Percentiles rank a stretch among this genome's conserved stretches.
These are phyloP conservation scores for Megathymus violae DNA, from an alignment of 1,140 invertebrate species.

Conservation along the genomic window DNA sequence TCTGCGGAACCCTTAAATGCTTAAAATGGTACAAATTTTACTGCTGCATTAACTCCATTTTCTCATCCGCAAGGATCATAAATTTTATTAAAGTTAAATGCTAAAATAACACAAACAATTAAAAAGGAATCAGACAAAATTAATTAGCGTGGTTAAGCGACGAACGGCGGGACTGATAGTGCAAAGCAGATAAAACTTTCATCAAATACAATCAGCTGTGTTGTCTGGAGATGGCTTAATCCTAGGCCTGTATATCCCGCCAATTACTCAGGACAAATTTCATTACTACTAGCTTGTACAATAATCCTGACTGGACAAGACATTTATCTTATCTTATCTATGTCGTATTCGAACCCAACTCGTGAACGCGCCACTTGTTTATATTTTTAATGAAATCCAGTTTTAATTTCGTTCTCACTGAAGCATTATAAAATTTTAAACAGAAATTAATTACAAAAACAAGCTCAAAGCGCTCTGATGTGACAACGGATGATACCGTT, in stretches of 20 bases:
- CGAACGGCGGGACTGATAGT: slow-evolving; percentile 57
- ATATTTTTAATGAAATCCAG: slow-evolving; percentile 81
- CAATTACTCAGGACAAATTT: slow-evolving; percentile 77
- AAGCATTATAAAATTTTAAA: slow-evolving; percentile 73
- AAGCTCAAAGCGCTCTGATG: slow-evolving; percentile 62
- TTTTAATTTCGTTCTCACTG: slow-evolving; percentile 76
- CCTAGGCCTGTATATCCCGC: slow-evolving; percentile 68
- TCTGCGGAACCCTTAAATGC: neutral
- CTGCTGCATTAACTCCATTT: slow-evolving; percentile 21
- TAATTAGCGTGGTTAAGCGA: slow-evolving; percentile 62
- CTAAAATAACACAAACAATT: slow-evolving; percentile 57
- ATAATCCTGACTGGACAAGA: slow-evolving; percentile 74
- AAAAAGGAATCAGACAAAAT: slow-evolving; percentile 53
- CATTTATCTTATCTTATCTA: slow-evolving; percentile 77
- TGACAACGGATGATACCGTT: slow-evolving; percentile 70
- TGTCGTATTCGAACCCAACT: slow-evolving; percentile 72
- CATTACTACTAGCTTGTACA: slow-evolving; percentile 78
- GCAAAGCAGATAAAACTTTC: slow-evolving; percentile 77
- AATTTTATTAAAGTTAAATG: slow-evolving; percentile 47
- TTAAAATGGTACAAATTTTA: slow-evolving; percentile 20
- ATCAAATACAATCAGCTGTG: slow-evolving; percentile 79
- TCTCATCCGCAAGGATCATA: slow-evolving; percentile 36
- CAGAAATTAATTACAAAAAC: slow-evolving; percentile 73
- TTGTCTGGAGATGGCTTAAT: slow-evolving; percentile 73
- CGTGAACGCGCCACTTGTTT: slow-evolving; percentile 72